These are phyloP conservation scores for Oegoconia quadripuncta DNA, from an alignment of 2,888 invertebrate species.

Conservation along the genomic window DNA sequence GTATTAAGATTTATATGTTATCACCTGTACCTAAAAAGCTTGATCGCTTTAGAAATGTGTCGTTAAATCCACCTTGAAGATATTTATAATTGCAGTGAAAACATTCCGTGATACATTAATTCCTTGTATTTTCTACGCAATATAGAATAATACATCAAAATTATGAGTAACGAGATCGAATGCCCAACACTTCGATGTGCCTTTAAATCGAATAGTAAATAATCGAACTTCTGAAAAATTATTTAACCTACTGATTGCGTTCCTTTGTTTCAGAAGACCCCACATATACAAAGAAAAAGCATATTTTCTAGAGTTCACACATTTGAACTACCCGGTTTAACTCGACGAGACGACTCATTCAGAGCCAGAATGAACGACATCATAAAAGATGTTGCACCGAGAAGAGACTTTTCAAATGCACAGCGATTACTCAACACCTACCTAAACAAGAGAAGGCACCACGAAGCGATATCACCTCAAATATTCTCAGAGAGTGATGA, in stretches of 20 bases:
- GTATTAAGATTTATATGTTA: no score
- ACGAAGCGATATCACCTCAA: neutral
- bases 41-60: no score
- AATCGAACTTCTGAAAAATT: neutral
- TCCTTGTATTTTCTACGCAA: no score
- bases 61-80: no score
- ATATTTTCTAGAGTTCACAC: conserved; percentile 33
- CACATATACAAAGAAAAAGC: conserved; percentile 33
- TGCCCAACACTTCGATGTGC: no score
- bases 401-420: conserved; percentile 45
- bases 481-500: neutral
- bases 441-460: neutral
- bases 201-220: no score
- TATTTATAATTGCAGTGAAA: no score
- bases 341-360: conserved; percentile 9
- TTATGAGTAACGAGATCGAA: no score
- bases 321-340: conserved; percentile 27
- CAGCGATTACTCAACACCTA: conserved; percentile 19
- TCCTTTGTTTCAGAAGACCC: neutral
- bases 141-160: no score
- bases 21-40: no score
- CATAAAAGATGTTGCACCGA: conserved; percentile 38
- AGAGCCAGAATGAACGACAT: conserved; percentile 12
- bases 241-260: neutral
- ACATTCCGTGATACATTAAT: no score